A percentile compares a stretch with the other conserved stretches of the same genome.
Conservation (phyloP, 92 coral and sea anemone species). For the Bergia puertoricense region DNA sequence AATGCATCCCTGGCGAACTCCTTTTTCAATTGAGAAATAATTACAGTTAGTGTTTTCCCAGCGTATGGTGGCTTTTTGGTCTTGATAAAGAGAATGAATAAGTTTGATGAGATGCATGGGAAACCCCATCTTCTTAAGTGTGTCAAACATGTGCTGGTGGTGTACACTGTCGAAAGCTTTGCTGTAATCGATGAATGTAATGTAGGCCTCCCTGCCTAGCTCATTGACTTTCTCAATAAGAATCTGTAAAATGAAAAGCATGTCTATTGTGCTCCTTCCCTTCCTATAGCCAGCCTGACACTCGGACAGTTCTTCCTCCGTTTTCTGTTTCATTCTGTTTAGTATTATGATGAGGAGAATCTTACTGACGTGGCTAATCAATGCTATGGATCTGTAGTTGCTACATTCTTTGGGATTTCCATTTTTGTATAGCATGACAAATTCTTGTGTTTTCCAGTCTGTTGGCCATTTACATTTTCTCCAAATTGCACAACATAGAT, state of each 20-base stretch:
- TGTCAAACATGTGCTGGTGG: slow-evolving; percentile 17
- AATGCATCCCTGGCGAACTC: slow-evolving; percentile 15
- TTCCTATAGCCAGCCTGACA: slow-evolving; percentile 15
- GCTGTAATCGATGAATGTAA: slow-evolving; percentile 1
- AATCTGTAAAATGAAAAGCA: slow-evolving; percentile 8
- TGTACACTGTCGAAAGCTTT: not conserved
- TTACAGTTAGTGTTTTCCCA: slow-evolving; percentile 19
- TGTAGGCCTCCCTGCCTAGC: slow-evolving; percentile 20
- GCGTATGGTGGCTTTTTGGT: slow-evolving; percentile 11
- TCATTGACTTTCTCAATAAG: slow-evolving; percentile 15
- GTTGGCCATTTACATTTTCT: too few relatives aligned
- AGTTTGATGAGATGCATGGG: slow-evolving; percentile 14
- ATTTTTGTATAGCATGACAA: too few relatives aligned
- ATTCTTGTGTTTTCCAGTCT: too few relatives aligned
- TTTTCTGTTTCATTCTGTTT: too few relatives aligned
- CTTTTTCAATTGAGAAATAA: slow-evolving; percentile 4
- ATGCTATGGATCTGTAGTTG: too few relatives aligned
- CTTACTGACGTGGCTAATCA: too few relatives aligned
- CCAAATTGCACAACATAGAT: too few relatives aligned
- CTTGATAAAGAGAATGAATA: slow-evolving; percentile 16
- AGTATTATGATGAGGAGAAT: too few relatives aligned
- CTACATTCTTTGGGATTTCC: too few relatives aligned
- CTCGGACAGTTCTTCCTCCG: not conserved
- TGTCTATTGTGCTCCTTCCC: slow-evolving; percentile 17
- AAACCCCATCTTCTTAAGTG: slow-evolving; percentile 10